A percentile compares a stretch with the other conserved stretches of the same genome.
Conservation (phyloP, 2,113 vertebrate species). For the Sapayoa aenigma region DNA sequence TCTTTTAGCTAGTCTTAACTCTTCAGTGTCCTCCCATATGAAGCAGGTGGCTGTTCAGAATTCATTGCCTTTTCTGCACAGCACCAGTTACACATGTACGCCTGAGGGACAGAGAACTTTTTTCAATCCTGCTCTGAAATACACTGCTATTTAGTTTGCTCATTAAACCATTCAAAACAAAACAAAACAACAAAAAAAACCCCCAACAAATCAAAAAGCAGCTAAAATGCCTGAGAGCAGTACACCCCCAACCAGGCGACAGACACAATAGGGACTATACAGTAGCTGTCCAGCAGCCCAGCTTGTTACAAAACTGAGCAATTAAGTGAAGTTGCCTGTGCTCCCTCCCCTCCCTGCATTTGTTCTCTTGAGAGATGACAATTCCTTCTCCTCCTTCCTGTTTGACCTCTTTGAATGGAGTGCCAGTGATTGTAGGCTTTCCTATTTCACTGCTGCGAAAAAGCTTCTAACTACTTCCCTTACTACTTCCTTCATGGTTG, state of each 20-base stretch:
- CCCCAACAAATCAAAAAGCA: not conserved
- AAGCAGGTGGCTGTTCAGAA: not conserved
- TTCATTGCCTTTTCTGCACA: not conserved
- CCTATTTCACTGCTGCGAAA: not conserved
- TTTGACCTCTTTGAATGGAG: not conserved
- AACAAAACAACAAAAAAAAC: too few relatives aligned
- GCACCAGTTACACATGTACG: not conserved
- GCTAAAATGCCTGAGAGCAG: not conserved
- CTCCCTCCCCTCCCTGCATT: not conserved
- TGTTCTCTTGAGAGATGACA: not conserved
- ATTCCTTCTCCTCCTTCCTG: not conserved
- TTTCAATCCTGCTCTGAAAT: slow-evolving; percentile 18
- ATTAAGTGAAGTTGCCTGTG: slow-evolving; percentile 9
- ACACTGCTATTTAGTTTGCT: slow-evolving; percentile 17
- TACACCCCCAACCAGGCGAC: not conserved
- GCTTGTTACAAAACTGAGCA: slow-evolving; percentile 38
- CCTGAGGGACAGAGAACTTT: not conserved
- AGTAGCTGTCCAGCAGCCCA: slow-evolving; percentile 12
- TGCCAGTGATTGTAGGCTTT: not conserved
- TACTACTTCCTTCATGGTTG: not conserved
- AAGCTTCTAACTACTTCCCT: not conserved
- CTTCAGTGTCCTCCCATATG: not conserved
- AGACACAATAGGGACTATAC: slow-evolving; percentile 7
- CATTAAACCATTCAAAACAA: not conserved
- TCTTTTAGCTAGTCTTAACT: not conserved